Base-by-base conservation (phyloP, 2,113 vertebrate species). In the Microtus oregoni region DNA sequence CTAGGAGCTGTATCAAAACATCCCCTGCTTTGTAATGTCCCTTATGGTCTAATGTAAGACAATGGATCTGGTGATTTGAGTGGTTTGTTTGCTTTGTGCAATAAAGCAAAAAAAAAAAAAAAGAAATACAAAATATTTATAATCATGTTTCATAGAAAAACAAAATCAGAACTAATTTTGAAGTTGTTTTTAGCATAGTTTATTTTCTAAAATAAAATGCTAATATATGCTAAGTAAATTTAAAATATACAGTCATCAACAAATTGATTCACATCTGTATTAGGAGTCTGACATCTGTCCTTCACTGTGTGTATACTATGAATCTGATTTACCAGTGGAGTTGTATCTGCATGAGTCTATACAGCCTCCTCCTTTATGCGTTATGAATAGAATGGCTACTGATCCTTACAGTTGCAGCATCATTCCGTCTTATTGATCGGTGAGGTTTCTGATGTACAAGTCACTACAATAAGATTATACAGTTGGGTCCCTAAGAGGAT, bases 401-500 rank as follows among this genome's bases (percentile, higher is more conserved):
- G 38, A 65, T 5, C 19, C 52, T 73, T 14, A 75, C 32, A 67
- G 12, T 82, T 41, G 65, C 24, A 79, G 38, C 1, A 14, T 79
- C 9, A n/a, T 70, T 68, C 22, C 10, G 0, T 28, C 5, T 82
- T 93, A 79, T 32, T 30, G 65, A 38, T 24, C 9, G 73, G 11
- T 22, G 8, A 78, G 14, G 17, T 89, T 81, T 15, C 44, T 85
- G 14, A 50, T 77, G 13, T 90, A 11, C 3, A 87, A 90, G 5
- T 4, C 86, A 79, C 87, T 76, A 90, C 93, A 94, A 75, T 7
- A 81, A 52, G 28, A 81, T 65, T 32, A 38, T 50, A 87, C 5
- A 47, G 19, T 88, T 38, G 95, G 50, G 94, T 88, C 14, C 32
- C 70, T 93, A 61, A 89, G 85, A 92, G n/a, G 28, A 1, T 85